A percentile compares a stretch with the other conserved stretches of the same genome.
These are phyloP conservation scores for Eurystomus gularis DNA, from an alignment of 2,113 vertebrate species.

Conservation along the genomic window DNA sequence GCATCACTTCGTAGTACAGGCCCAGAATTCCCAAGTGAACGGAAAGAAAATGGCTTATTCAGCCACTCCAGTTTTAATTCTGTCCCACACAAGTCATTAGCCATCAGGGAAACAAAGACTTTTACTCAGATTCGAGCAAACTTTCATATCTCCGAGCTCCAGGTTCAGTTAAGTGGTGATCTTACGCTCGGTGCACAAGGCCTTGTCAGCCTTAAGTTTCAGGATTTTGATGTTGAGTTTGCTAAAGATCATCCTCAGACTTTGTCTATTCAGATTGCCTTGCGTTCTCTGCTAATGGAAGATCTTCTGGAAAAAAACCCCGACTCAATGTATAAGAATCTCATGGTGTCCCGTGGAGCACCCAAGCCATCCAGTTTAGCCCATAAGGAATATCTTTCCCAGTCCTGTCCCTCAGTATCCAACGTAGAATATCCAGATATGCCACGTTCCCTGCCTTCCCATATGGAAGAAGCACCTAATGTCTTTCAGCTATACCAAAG, in stretches of 20 bases:
- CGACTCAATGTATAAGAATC: conserved; percentile 90
- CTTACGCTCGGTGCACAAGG: conserved; percentile 92
- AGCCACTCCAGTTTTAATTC: conserved; percentile 81
- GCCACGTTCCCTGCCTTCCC: conserved; percentile 94
- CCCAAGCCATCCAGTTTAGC: conserved; percentile 89
- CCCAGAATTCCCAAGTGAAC: conserved; percentile 75
- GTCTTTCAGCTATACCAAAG: conserved; percentile 98
- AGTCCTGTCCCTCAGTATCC: conserved; percentile 89
- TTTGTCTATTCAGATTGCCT: conserved; percentile 86
- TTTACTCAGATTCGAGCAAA: conserved; percentile 93
- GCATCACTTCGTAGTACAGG: conserved; percentile 74
- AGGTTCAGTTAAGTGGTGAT: conserved; percentile 92
- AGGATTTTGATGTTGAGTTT: conserved; percentile 93
- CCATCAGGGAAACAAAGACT: conserved; percentile 68
- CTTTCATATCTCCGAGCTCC: conserved; percentile 88
- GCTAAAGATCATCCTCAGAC: conserved; percentile 91
- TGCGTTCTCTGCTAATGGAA: conserved; percentile 94
- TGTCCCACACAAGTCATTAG: conserved; percentile 69
- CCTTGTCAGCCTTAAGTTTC: conserved; percentile 92
- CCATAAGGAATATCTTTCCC: conserved; percentile 94
- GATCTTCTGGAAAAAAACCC: conserved; percentile 92
- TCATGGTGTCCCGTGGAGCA: conserved; percentile 95
- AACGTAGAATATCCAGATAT: conserved; percentile 90
- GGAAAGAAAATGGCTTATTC: conserved; percentile 85
- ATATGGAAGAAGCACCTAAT: conserved; percentile 95